Percentiles rank a stretch among this genome's conserved stretches.
phyloP scores from a whole-genome alignment of 2,888 invertebrate genomes.

The Flexamia atlantica region DNA sequence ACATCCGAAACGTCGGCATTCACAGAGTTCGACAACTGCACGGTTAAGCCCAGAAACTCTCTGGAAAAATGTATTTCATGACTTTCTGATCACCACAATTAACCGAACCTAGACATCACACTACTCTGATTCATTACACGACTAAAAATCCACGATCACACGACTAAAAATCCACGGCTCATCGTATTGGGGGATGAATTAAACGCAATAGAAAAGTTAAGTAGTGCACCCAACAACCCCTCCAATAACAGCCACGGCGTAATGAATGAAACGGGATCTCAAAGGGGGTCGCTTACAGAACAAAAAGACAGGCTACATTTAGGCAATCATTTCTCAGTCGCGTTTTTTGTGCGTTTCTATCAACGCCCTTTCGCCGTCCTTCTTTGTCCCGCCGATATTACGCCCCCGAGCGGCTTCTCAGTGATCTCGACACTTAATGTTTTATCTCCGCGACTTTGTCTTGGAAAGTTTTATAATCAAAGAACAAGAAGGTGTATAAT shows the following conservation, averaged over 20 bases:
- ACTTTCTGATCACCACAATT: no score
- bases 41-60: no score
- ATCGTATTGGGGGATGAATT: not conserved
- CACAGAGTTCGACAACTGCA: no score
- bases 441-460: not conserved
- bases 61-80: no score
- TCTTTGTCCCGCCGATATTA: not conserved
- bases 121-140: no score
- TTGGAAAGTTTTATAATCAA: no score
- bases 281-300: constrained; percentile 26
- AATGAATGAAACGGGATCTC: constrained; percentile 27
- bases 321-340: constrained; percentile 34
- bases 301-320: constrained; percentile 39
- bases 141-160: no score
- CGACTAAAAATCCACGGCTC: no score
- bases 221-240: not conserved
- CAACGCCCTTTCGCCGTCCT: constrained; percentile 7
- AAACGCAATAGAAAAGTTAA: not conserved
- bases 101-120: no score
- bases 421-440: constrained; percentile 18
- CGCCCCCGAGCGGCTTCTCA: constrained; percentile 6
- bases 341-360: constrained; percentile 30
- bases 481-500: no score
- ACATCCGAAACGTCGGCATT: no score
- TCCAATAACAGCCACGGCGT: not conserved